Evolutionary conservation across 2,888 invertebrate species (phyloP), one percentile per base, ranked within the genome.

Genomic region (Scaptomyza reducta): DNA sequence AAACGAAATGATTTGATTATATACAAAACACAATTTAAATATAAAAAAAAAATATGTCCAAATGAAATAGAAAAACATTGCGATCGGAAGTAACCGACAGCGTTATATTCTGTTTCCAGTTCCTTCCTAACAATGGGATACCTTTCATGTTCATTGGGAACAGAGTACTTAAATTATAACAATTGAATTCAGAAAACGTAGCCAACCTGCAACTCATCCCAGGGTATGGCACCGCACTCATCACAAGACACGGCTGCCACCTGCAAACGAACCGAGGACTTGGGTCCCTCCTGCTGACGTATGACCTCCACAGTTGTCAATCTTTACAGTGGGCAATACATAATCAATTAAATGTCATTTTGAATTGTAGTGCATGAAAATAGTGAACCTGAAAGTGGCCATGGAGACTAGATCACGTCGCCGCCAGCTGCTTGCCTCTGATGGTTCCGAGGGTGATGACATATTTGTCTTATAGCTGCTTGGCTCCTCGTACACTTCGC

Each of bases 171-270:
- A 13, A 5, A 42, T 13, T 18, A 16, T 40, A 33, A 13, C 31
- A 27, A 33, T 1, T 6, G 31, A 38, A 16, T 25, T 44, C 7
- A 27, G 3, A 13, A n/a, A n/a, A 13, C 42, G 10, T 16, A 35
- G 61, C 84, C 58, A 92, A 97, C 97, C 95, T 98, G 98, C 93
- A 98, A 96, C 92, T 98, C 98, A 89, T 98, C 98, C 96, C 97
- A 97, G 0, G 96, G 96, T 89, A 98, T 97, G 42, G 96, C 95
- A 41, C 95, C 94, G 88, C 97, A 97, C 91, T 98, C 98, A 84
- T 97, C 96, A 54, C 95, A 95, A 29, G 93, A 93, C 6, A 98
- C 92, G 74, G 96, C 93, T 9, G 94, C 94, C 38, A 96, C 94
- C 91, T 96, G 95, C 45, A 95, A 88, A 89, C 95, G 94, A 42